Base-by-base conservation (phyloP, 2,113 vertebrate genomes). In the Salminus brasiliensis region DNA sequence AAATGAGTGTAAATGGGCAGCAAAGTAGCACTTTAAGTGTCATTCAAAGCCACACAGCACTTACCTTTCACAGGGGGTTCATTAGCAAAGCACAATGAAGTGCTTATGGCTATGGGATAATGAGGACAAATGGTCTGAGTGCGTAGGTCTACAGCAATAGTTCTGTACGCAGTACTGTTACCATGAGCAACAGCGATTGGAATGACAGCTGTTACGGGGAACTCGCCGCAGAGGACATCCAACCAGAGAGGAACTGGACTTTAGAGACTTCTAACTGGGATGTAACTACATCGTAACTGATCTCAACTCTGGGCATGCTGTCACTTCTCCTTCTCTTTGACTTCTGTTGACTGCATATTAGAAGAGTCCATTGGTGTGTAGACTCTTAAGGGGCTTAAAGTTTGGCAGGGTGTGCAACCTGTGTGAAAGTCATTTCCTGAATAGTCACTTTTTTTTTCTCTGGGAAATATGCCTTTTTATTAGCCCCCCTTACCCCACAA, bases 391-490 rank as follows among this genome's bases (percentile, higher is more conserved):
- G 53, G 52, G 65, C 67, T 80, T 59, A 67, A 52, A 66, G n/a
- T 81, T 77, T 91, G 88, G 87, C 87, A 83, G 66, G 62, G 34
- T 84, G 74, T 77, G 55, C 43, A 76, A 70, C 63, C 81, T 80
- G 82, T 87, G 85, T 80, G 65, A 85, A 87, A 88, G 84, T 72
- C 27, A 85, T 88, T 89, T 91, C 89, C 87, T 88, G 86, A 77
- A 85, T 87, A 88, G 84, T 74, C 73, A 69, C 77, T 72, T 41
- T 69, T 85, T 86, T 69, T 85, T 86, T 69, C 72, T 81, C 75
- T 85, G 80, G 72, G 70, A 87, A 87, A 83, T 75, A 82, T 77
- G 78, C 72, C 78, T 85, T 80, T 86, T 84, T 72, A 82, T 55
- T 80, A 70, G 25, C 55, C 41, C 8, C 52, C 16, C 60, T 10